phyloP scores from a whole-genome alignment of 2,888 invertebrate genomes.

The Dryococelus australis region DNA sequence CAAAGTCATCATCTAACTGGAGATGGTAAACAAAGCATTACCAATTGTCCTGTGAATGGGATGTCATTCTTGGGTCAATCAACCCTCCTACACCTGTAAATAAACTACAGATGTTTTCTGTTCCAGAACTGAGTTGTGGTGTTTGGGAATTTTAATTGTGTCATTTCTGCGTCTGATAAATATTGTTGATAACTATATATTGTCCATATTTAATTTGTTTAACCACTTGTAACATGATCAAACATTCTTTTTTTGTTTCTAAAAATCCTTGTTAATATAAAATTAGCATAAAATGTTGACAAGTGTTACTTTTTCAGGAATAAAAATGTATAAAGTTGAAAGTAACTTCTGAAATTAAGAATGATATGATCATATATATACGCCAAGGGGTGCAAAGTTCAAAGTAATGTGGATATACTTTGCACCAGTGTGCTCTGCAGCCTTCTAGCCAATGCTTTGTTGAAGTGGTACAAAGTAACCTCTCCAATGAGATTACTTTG shows the following conservation, averaged over 20 bases:
- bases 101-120: neutral
- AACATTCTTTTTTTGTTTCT: neutral
- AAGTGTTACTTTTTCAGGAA: neutral
- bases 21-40: neutral
- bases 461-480: no score
- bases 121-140: constrained; percentile 12
- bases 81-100: neutral
- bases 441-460: no score
- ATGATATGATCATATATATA: neutral
- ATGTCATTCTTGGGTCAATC: neutral
- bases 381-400: neutral
- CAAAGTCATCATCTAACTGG: neutral
- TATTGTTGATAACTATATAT: no score
- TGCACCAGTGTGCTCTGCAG: neutral
- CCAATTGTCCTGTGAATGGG: neutral
- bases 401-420: neutral
- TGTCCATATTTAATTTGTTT: no score
- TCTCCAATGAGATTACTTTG: no score
- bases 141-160: no score
- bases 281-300: neutral
- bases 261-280: neutral
- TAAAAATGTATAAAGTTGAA: neutral
- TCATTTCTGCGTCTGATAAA: no score
- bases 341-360: neutral
- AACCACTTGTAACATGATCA: no score